Percentiles rank a stretch among this genome's conserved stretches.
These are phyloP conservation scores for Cabera pusaria DNA, from an alignment of 2,888 invertebrate genomes.

Conservation along the genomic window DNA sequence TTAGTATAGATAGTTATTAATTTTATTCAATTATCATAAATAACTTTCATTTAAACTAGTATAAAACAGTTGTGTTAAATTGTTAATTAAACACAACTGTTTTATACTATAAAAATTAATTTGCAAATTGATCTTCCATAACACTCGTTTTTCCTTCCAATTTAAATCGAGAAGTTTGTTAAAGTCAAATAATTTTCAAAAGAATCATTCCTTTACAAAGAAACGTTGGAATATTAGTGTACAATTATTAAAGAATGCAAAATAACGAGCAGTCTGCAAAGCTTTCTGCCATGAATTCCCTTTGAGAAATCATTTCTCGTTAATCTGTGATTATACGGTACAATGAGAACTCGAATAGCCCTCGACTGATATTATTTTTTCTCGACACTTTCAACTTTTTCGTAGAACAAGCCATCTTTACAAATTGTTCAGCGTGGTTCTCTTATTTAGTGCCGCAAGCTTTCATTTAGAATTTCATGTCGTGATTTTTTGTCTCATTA, in stretches of 20 bases:
- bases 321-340: constrained; percentile 41
- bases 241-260: constrained; percentile 25
- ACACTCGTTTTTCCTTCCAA: background rate
- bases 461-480: no score
- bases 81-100: no score
- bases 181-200: constrained; percentile 6
- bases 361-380: constrained; percentile 21
- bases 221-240: constrained; percentile 26
- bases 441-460: background rate
- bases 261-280: constrained; percentile 25
- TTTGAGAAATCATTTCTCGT: constrained; percentile 43
- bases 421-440: constrained; percentile 5
- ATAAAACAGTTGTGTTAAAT: no score
- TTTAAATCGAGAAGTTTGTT: constrained; percentile 9
- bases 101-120: no score
- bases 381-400: constrained; percentile 23
- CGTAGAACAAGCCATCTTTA: constrained; percentile 9
- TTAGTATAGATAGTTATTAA: no score
- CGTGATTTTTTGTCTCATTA: no score
- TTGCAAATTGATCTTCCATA: no score
- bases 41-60: no score
- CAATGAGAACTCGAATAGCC: constrained; percentile 38
- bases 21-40: no score
- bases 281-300: constrained; percentile 22
- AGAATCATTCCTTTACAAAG: constrained; percentile 17